A percentile compares a stretch with the other conserved stretches of the same genome.
These are phyloP conservation scores for Rhinopithecus roxellana DNA, from an alignment of 2,113 vertebrate genomes.

Conservation along the genomic window DNA sequence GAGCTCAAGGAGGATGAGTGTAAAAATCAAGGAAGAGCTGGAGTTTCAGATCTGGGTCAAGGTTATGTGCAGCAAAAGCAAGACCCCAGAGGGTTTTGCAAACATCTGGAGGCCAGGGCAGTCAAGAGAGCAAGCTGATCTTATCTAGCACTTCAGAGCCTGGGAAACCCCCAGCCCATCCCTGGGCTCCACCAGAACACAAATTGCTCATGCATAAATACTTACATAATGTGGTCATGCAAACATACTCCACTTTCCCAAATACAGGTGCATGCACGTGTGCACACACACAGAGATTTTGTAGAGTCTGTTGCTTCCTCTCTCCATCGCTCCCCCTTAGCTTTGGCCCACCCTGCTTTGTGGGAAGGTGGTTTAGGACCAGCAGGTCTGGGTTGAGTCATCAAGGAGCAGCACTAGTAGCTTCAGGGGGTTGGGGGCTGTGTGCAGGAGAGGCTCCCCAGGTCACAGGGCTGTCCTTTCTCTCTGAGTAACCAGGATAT, in stretches of 20 bases:
- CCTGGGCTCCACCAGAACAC: neutral
- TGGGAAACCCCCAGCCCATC: neutral
- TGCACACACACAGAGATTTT: neutral
- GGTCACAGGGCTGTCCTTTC: neutral
- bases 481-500: neutral
- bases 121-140: neutral
- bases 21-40: neutral
- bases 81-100: neutral
- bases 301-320: neutral
- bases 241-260: neutral
- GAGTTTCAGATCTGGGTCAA: neutral
- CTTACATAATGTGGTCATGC: neutral
- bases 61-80: neutral
- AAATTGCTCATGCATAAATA: neutral
- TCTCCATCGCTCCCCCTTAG: accelerated
- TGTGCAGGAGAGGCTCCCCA: neutral
- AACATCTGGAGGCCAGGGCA: neutral
- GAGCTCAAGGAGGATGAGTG: neutral
- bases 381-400: neutral
- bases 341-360: neutral
- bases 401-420: neutral
- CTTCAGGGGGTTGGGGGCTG: neutral
- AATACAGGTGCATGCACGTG: neutral
- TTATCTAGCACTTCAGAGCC: neutral
- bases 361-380: neutral